Conservation (phyloP, 2,888 invertebrate genomes). For the Eupithecia subumbrata region DNA sequence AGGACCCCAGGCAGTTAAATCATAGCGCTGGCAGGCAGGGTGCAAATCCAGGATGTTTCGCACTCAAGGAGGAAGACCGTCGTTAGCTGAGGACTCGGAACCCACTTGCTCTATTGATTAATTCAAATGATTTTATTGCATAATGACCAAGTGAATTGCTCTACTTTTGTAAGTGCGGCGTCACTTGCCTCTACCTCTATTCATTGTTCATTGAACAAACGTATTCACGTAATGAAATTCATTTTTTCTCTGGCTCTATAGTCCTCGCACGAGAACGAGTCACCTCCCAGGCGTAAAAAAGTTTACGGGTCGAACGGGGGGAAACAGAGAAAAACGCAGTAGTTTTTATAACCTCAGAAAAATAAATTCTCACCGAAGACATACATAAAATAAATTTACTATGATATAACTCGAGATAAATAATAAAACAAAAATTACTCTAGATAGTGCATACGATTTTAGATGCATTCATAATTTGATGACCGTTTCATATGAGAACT, state of each 20-base stretch:
- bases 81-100: slow-evolving; percentile 51
- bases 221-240: neutral
- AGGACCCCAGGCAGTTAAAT: neutral
- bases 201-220: neutral
- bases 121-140: slow-evolving; percentile 80
- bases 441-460: no score
- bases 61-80: slow-evolving; percentile 43
- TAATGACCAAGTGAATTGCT: slow-evolving; percentile 66
- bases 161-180: slow-evolving; percentile 34
- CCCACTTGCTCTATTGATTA: slow-evolving; percentile 80
- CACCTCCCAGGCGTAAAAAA: neutral
- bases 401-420: neutral
- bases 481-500: no score
- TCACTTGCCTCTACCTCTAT: neutral
- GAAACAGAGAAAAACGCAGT: neutral
- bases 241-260: neutral
- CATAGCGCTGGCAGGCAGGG: slow-evolving; percentile 24
- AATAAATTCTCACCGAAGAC: neutral
- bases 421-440: no score
- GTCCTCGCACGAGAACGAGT: neutral
- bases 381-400: neutral
- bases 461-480: no score
- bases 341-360: neutral
- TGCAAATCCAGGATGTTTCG: slow-evolving; percentile 43
- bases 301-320: neutral